Evolutionary conservation across 2,113 vertebrate species (phyloP).

Genomic region (Gobiocypris rarus): DNA sequence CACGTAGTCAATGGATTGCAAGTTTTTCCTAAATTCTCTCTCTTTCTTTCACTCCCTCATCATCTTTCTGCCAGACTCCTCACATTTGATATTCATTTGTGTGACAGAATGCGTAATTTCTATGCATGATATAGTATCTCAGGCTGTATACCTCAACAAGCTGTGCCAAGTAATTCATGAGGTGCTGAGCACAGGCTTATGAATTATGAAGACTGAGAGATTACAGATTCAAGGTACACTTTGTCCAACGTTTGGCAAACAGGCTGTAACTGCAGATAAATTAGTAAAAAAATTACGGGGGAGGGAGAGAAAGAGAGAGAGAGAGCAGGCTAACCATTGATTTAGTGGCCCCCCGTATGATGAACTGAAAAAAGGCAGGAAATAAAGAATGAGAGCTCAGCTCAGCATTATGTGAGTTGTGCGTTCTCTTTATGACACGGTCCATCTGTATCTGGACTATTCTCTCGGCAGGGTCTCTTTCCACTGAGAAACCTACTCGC

Average conservation of each 20-base stretch:
- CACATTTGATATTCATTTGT: conserved; percentile 24
- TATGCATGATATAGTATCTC: conserved; percentile 6
- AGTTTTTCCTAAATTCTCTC: neutral
- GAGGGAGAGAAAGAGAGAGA: conserved; percentile 4
- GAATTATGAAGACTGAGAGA: conserved; percentile 41
- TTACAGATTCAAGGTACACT: conserved; percentile 44
- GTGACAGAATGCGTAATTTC: conserved; percentile 36
- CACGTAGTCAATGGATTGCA: conserved; percentile 12
- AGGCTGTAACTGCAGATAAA: conserved; percentile 19
- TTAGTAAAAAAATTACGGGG: neutral
- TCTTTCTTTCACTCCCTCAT: neutral
- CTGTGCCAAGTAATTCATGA: conserved; percentile 46
- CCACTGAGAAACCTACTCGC: conserved; percentile 38
- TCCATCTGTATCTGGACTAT: conserved; percentile 53
- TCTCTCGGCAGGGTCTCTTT: conserved; percentile 48
- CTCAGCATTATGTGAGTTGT: conserved; percentile 19
- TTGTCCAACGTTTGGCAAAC: conserved; percentile 22
- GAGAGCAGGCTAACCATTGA: neutral
- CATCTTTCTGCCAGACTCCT: conserved; percentile 2
- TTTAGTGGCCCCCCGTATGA: neutral
- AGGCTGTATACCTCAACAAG: conserved; percentile 13
- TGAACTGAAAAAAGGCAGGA: neutral
- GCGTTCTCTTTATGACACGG: conserved; percentile 11
- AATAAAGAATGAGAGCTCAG: conserved; percentile 1
- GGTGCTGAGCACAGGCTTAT: conserved; percentile 24